Conservation (phyloP, 1,140 invertebrate species). For the Drosophila equinoxialis region DNA sequence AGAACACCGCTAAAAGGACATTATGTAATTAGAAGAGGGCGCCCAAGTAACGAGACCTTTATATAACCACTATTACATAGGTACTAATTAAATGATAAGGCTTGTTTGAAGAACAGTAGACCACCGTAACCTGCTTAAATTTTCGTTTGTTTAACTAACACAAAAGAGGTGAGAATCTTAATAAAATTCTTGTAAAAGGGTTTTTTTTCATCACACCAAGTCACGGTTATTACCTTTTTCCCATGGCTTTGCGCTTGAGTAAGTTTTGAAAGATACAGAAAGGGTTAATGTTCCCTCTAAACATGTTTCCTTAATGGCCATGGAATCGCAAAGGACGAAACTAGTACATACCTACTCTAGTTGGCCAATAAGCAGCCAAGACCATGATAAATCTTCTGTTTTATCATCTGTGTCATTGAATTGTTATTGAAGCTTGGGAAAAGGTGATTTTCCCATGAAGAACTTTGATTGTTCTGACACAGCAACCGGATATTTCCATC, state of each 20-base stretch:
- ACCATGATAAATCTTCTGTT: constrained; percentile 6
- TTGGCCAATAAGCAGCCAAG: background rate
- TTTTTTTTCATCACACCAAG: background rate
- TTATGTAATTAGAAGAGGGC: constrained; percentile 58
- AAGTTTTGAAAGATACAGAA: constrained; percentile 2
- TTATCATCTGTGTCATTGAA: background rate
- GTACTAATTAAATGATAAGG: constrained; percentile 13
- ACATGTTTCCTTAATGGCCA: background rate
- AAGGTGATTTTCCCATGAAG: constrained; percentile 19
- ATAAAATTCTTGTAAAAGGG: constrained; percentile 14
- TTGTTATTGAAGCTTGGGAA: background rate
- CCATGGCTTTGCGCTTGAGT: constrained; percentile 1
- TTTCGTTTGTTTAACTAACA: background rate
- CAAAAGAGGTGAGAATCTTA: constrained; percentile 5
- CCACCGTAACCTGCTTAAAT: background rate
- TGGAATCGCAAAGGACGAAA: background rate
- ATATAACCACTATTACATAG: constrained; percentile 4
- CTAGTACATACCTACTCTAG: background rate
- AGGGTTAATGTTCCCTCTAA: constrained; percentile 19
- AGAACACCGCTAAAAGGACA: constrained; percentile 35
- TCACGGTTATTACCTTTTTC: constrained; percentile 33
- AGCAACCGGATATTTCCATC: constrained; percentile 37
- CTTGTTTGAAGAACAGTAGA: constrained; percentile 7
- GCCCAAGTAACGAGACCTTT: constrained; percentile 6
- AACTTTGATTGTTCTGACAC: constrained; percentile 36